These are phyloP conservation scores for Erpobdella octoculata DNA, from an alignment of 2,888 invertebrate genomes.

Conservation along the genomic window DNA sequence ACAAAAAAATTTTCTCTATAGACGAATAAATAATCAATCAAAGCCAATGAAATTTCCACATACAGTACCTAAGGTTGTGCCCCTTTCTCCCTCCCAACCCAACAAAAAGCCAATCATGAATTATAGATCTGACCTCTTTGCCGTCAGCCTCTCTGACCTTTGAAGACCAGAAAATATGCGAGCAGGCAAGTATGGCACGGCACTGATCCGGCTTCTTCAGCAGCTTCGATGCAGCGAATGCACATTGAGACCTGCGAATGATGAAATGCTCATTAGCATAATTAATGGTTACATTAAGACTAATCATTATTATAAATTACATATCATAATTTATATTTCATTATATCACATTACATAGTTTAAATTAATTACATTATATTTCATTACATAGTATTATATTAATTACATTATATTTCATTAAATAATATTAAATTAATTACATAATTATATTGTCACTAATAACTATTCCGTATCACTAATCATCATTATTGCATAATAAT, in stretches of 20 bases:
- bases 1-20: no score
- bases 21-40: no score
- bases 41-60: not conserved
- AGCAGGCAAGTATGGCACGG: constrained; percentile 81
- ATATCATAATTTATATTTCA: no score
- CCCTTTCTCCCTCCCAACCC: not conserved
- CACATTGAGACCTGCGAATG: constrained; percentile 68
- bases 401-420: no score
- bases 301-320: not conserved
- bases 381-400: no score
- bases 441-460: no score
- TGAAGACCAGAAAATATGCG: constrained; percentile 95
- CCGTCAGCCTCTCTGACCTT: constrained; percentile 42
- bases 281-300: no score
- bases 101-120: not conserved
- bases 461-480: no score
- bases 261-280: not conserved
- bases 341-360: no score
- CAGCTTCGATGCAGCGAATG: constrained; percentile 85
- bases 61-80: not conserved
- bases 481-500: no score
- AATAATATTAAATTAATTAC: no score
- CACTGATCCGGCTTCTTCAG: constrained; percentile 97
- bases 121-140: constrained; percentile 44
- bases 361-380: no score